Base-by-base conservation (phyloP, 1,140 invertebrate genomes). In the Ephestia elutella region DNA sequence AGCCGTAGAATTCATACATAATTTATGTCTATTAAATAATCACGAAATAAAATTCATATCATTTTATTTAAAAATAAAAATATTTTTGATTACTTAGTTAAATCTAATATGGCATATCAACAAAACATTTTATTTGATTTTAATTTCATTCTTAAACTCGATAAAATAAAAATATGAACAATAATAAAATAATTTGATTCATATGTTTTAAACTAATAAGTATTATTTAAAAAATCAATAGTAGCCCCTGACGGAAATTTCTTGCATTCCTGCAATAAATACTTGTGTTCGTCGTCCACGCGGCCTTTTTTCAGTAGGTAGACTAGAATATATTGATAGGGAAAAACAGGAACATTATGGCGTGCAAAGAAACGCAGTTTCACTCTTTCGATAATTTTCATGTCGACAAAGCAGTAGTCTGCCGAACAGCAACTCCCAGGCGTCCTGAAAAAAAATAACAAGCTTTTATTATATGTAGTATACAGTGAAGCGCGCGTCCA, bases 361-460 rank as follows among this genome's bases (percentile, higher is more conserved):
- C 81, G 82, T 15, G 85, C 82, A 69, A 88, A 88, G 57, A 88
- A 88, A 0, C 74, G 65, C 5, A 88, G 65, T 59, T 88, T 86
- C 0, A 86, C 82, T 49, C 82, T 62, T 57, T 87, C 80, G 49
- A 87, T 86, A 11, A 86, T 75, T 56, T 86, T 87, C 82, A 88
- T 86, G 51, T 87, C 85, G 0, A 87, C 85, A 48, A 87, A 87
- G 58, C 83, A 86, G 32, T 86, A 86, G 60, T 86, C 82, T 0
- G 85, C 85, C 0, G 82, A 75, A 60, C 85, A 86, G 56, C 85
- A 87, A 54, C 82, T 87, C n/a, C 83, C 85, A 19, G 85, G 85
- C 0, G 83, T 86, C 50, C 85, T 87, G 68, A 20, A 70, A 80
- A 18, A 0, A 59, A 44, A 17, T 21, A 38, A 38, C 5, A 28